Evolutionary conservation across 2,888 invertebrate genomes (phyloP), one percentile per base, ranked within the genome.

Genomic region (Synanthedon myopaeformis): DNA sequence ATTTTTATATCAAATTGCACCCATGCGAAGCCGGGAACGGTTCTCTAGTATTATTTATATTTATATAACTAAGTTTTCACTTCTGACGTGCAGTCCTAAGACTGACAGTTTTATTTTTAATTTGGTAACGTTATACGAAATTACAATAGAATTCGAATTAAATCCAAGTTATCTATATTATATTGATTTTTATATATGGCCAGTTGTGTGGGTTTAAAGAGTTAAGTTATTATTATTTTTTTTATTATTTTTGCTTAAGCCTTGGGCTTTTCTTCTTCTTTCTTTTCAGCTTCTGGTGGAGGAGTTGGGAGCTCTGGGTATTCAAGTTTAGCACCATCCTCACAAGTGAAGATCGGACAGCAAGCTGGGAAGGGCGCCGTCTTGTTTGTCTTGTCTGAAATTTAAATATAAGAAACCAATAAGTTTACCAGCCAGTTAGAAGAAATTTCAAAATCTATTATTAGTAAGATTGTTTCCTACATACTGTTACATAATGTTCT

Each of bases 301-400:
- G 74, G 89, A 58, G 69, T 86, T 61, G 67, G 91, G 74, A 95
- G 91, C 68, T 95, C 95, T 3, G 96, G 96, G 83, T 94, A 96
- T 79, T 96, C 95, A 67, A 96, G 82, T 67, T 92, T 94, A 53
- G 91, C 94, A 49, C 96, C 96, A 17, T 92, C 92, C 73, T 96
- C 95, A 81, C 96, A 96, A 8, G 92, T 93, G 89, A 96, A 96
- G 59, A 86, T 85, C 1, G 96, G 96, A 75, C 96, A 96, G 78
- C 96, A 96, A 41, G 87, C 90, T 6, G 96, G 96, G 92, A 96
- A 96, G 1, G 92, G 84, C 1, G 96, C 95, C 8, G 95, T 95
- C 82, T 95, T 96, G 90, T 96, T 95, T 70, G 96, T 96, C 77
- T 94, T 94, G 5, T 95, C 95, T 82, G 90, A 79, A 88, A 60